These are phyloP conservation scores for Capitella teleta DNA, from an alignment of 1,140 invertebrate species.

Conservation along the genomic window DNA sequence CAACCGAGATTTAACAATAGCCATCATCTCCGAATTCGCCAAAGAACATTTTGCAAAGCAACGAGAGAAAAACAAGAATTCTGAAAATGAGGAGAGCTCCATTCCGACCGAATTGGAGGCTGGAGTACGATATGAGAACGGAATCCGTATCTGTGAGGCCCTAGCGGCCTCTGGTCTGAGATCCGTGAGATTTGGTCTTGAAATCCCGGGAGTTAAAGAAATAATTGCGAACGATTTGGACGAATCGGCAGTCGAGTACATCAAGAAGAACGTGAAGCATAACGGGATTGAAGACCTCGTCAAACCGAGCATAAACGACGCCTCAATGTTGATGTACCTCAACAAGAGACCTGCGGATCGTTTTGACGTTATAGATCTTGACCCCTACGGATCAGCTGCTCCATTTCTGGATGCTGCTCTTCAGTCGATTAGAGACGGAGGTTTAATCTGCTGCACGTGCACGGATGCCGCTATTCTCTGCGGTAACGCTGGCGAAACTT, in stretches of 20 bases:
- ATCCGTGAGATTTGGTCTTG: constrained; percentile 91
- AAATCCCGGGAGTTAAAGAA: constrained; percentile 67
- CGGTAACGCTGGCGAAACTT: constrained; percentile 89
- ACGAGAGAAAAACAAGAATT: constrained; percentile 10
- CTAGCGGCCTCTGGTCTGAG: constrained; percentile 87
- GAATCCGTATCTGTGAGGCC: constrained; percentile 68
- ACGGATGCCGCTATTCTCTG: constrained; percentile 96
- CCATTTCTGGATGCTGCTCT: constrained; percentile 88
- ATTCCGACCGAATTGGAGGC: not conserved
- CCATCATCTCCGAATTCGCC: constrained; percentile 34
- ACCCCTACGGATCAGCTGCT: constrained; percentile 93
- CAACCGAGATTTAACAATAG: constrained; percentile 82
- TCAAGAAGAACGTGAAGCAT: constrained; percentile 65
- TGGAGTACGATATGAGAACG: constrained; percentile 15
- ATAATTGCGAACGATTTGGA: constrained; percentile 93
- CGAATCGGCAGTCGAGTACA: constrained; percentile 70
- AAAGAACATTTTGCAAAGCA: constrained; percentile 16
- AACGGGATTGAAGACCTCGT: constrained; percentile 70
- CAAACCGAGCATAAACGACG: constrained; percentile 43
- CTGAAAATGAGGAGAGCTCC: not conserved
- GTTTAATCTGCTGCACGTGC: constrained; percentile 79
- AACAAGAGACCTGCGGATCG: constrained; percentile 53
- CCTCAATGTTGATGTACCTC: constrained; percentile 47
- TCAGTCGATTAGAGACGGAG: constrained; percentile 43
- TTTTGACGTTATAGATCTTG: constrained; percentile 87